Conservation (phyloP, 1,140 invertebrate genomes). For the Trichonephila clavipes region DNA sequence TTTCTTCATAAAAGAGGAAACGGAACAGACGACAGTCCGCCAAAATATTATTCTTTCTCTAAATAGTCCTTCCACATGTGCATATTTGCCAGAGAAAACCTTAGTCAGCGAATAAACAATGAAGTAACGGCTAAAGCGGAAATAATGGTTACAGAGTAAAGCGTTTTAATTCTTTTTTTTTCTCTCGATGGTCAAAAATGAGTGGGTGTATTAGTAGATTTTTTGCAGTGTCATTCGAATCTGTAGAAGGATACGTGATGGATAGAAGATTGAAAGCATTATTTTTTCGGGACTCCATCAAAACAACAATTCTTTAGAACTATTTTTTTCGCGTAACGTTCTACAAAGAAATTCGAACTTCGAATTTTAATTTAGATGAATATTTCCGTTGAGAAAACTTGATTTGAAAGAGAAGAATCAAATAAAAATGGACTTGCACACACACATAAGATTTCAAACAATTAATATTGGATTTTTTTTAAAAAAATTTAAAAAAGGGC, state of each 20-base stretch:
- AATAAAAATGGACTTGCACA: too few species aligned
- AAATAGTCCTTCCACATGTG: slow-evolving; percentile 49
- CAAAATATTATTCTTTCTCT: slow-evolving; percentile 43
- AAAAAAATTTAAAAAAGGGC: too few species aligned
- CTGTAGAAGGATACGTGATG: neutral
- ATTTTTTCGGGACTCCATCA: neutral
- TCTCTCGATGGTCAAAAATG: neutral
- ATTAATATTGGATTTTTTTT: too few species aligned
- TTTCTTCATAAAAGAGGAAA: neutral
- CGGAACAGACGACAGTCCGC: neutral
- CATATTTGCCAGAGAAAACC: neutral
- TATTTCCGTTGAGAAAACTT: too few species aligned
- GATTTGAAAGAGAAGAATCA: too few species aligned
- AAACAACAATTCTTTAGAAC: neutral
- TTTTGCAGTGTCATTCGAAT: neutral
- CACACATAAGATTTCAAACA: too few species aligned
- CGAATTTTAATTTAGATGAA: too few species aligned
- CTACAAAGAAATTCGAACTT: too few species aligned
- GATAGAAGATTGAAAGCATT: neutral
- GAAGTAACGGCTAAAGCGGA: neutral
- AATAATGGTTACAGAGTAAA: neutral
- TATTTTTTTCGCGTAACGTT: too few species aligned
- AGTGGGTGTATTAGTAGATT: neutral
- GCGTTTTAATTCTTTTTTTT: neutral
- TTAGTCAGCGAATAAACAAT: slow-evolving; percentile 38